Conservation (phyloP, 2,888 invertebrate species). For the Myathropa florea region DNA sequence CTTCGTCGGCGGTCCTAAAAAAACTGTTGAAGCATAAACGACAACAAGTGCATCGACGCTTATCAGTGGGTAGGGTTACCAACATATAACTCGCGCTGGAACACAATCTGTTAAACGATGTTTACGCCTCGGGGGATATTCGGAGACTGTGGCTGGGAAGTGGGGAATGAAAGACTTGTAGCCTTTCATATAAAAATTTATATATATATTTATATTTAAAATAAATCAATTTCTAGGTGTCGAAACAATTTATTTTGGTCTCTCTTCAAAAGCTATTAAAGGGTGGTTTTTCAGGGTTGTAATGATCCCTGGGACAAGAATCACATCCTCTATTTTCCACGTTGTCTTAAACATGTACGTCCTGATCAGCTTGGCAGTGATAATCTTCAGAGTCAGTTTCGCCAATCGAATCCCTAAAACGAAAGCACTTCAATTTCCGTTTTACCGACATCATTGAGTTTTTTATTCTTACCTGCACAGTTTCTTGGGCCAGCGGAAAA, state of each 20-base stretch:
- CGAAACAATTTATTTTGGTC: not conserved
- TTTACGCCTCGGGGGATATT: too few species aligned
- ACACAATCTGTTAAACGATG: too few species aligned
- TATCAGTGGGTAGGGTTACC: too few species aligned
- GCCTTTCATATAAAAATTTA: too few species aligned
- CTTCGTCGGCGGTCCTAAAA: too few species aligned
- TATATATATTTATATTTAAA: too few species aligned
- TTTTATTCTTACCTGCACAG: slow-evolving; percentile 67
- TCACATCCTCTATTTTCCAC: not conserved
- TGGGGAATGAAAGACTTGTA: too few species aligned
- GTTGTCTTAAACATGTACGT: slow-evolving; percentile 64
- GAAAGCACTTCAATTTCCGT: slow-evolving; percentile 33
- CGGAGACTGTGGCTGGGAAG: too few species aligned
- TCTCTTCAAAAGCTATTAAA: not conserved
- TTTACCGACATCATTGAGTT: not conserved
- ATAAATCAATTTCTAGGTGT: too few species aligned
- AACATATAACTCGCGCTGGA: too few species aligned
- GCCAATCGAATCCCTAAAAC: slow-evolving; percentile 72
- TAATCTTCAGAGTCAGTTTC: slow-evolving; percentile 53
- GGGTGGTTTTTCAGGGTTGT: not conserved
- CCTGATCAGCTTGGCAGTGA: slow-evolving; percentile 58
- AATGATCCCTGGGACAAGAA: not conserved
- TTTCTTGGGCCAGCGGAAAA: slow-evolving; percentile 74
- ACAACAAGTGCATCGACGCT: too few species aligned
- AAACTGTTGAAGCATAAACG: too few species aligned